These are phyloP conservation scores for Drosophila repletoides DNA, from an alignment of 1,140 invertebrate species.

Conservation along the genomic window DNA sequence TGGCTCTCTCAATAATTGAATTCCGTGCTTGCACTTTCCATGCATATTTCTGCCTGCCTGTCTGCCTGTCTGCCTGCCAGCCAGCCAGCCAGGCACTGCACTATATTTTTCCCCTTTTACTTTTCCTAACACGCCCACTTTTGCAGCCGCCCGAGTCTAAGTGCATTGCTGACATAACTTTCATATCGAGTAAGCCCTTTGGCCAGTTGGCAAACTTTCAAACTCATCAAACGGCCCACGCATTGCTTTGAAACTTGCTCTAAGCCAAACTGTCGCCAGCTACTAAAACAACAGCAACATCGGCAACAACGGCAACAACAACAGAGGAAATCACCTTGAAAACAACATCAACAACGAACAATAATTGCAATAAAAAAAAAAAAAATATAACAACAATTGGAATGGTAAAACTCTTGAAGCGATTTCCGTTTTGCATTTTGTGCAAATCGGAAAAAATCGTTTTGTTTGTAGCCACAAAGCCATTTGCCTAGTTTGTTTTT, in stretches of 20 bases:
- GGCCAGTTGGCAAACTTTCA: conserved; percentile 57
- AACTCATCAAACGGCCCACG: conserved; percentile 40
- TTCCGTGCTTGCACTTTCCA: conserved; percentile 48
- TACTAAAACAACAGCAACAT: background rate
- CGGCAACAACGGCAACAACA: background rate
- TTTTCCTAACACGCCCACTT: background rate
- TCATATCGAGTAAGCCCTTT: conserved; percentile 47
- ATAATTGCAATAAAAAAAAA: background rate
- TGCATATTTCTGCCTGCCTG: too few relatives aligned
- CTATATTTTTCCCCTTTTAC: conserved; percentile 39
- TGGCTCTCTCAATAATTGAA: conserved; percentile 57
- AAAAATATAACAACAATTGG: conserved; percentile 8
- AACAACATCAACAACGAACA: background rate
- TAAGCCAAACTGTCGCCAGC: conserved; percentile 10
- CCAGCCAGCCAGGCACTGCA: conserved; percentile 29
- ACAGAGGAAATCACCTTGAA: background rate
- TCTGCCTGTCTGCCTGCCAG: background rate
- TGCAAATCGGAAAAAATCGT: conserved; percentile 22
- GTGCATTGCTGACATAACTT: conserved; percentile 65
- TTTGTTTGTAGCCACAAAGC: conserved; percentile 7
- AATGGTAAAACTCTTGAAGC: conserved; percentile 16
- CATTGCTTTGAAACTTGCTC: background rate
- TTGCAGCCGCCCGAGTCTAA: conserved; percentile 4
- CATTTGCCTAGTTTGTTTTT: conserved; percentile 29
- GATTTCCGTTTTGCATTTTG: conserved; percentile 28